Base-by-base conservation (phyloP, 2,113 vertebrate species). In the Dolichallabes microphthalmus region DNA sequence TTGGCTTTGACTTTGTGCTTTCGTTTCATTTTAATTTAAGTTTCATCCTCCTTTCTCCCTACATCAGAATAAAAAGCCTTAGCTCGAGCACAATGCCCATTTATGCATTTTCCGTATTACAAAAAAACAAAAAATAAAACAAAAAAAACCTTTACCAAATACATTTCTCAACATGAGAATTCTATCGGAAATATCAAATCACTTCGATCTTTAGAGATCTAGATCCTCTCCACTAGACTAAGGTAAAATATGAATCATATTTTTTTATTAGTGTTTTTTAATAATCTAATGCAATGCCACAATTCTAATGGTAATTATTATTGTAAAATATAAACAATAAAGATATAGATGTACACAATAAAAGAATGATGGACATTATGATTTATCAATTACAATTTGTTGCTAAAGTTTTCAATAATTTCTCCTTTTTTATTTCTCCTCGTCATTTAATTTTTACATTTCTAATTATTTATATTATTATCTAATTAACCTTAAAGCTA, bases 1-100 rank as follows among this genome's bases (percentile, higher is more conserved):
- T 88, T 87, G 61, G 77, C 85, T 87, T 75, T 85, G 76, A 71
- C 10, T 84, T 73, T 63, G 32, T 75, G 50, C 57, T 32, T 32
- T 19, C 11, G 13, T 9, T 60, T 53, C 11, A 74, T 75, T 68
- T 80, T 68, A 15, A 76, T 66, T 45, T 30, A 32, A 30, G 5
- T n/a, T 30, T 8, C 4, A 14, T 22, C 52, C 30, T 39, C 61
- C 1, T 57, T 53, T 61, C n/a, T 17, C 60, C 17, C 53, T 50
- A 32, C 14, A 53, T 45, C 15, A 50, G 25, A 53, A 58, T 5
- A 7, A 19, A 79, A 25, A 22, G 9, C 55, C 1, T 52, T 22
- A 58, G 10, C 17, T 32, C 30, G 13, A 0, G 8, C 12, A 53
- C n/a, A 19, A 57, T 78, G 32, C 22, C 4, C 25, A 25, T 30